Percentiles rank a stretch among this genome's conserved stretches.
These are phyloP conservation scores for Heliconius ethilla DNA, from an alignment of 2,888 invertebrate genomes.

Conservation along the genomic window DNA sequence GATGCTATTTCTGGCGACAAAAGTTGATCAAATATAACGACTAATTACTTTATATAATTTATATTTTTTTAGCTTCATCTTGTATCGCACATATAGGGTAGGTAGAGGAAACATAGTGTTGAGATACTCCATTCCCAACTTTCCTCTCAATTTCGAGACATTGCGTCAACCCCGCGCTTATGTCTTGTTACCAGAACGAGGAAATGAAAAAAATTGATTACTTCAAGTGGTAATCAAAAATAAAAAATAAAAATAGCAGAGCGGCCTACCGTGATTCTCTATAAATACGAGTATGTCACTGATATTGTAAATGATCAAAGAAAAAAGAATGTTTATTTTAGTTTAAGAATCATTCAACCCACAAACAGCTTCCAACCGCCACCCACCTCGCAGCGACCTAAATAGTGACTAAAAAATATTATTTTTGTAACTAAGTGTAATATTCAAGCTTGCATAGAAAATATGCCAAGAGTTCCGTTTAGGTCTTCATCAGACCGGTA, in stretches of 20 bases:
- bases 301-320: conserved; percentile 18
- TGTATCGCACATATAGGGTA: neutral
- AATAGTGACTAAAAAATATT: neutral
- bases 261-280: neutral
- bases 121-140: neutral
- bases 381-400: conserved; percentile 11
- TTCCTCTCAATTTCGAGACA: neutral
- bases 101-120: neutral
- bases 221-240: neutral
- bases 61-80: too few relatives aligned
- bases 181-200: neutral
- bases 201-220: neutral
- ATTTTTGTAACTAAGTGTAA: neutral
- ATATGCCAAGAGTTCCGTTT: neutral
- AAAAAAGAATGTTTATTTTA: conserved; percentile 8
- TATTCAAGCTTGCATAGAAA: neutral
- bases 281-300: conserved; percentile 8
- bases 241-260: neutral
- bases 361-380: conserved; percentile 11
- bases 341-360: conserved; percentile 17
- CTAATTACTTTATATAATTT: neutral
- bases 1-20: neutral
- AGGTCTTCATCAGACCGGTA: neutral
- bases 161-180: neutral
- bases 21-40: neutral